Percentiles rank a stretch among this genome's conserved stretches.
Evolutionary conservation across 2,888 invertebrate species (phyloP).

Genomic region (Meganola albula): DNA sequence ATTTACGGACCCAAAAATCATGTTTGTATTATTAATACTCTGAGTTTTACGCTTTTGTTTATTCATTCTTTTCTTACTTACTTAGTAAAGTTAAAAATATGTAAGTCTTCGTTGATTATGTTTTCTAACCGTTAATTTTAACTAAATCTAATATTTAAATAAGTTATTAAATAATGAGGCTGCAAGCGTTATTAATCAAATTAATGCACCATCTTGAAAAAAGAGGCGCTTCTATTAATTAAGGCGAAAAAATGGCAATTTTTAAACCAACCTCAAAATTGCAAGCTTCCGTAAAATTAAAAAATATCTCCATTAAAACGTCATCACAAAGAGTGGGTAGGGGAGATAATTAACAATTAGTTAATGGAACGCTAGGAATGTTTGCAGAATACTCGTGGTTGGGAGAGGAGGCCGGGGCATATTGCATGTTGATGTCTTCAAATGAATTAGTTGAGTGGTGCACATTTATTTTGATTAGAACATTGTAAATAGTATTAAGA

Average conservation of each 20-base stretch:
- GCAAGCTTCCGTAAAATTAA: conserved; percentile 10
- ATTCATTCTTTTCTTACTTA: too few species aligned
- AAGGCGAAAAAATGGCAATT: conserved; percentile 3
- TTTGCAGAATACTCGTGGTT: conserved; percentile 37
- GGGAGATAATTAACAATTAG: conserved; percentile 63
- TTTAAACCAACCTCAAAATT: conserved; percentile 7
- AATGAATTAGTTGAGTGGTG: conserved; percentile 28
- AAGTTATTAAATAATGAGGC: too few species aligned
- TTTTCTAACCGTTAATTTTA: too few species aligned
- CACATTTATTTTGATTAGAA: conserved; percentile 17
- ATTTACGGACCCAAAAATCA: too few species aligned
- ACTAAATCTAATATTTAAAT: too few species aligned
- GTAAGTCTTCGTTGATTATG: too few species aligned
- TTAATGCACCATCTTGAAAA: too few species aligned
- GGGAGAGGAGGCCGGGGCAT: conserved; percentile 28
- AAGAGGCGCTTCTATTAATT: too few species aligned
- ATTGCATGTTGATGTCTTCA: conserved; percentile 29
- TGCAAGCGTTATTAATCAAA: too few species aligned
- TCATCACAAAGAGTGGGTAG: conserved; percentile 33
- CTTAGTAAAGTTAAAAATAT: too few species aligned
- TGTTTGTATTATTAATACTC: too few species aligned
- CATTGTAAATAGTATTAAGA: conserved; percentile 11
- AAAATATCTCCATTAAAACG: conserved; percentile 47
- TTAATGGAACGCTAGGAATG: conserved; percentile 50
- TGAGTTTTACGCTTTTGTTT: too few species aligned